These are phyloP conservation scores for Latrodectus geometricus DNA, from an alignment of 1,140 invertebrate species.

Conservation along the genomic window DNA sequence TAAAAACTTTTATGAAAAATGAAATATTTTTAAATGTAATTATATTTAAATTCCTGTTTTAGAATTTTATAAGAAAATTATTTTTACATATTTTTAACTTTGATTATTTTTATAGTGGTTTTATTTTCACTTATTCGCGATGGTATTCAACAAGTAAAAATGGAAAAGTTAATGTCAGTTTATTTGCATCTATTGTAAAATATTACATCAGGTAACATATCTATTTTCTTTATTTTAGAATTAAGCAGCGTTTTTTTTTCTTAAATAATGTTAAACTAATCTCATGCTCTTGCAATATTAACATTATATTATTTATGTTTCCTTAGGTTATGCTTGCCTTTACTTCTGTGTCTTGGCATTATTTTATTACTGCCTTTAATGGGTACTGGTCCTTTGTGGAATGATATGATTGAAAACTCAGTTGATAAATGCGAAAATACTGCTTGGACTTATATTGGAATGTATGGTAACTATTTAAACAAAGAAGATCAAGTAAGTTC, in stretches of 20 bases:
- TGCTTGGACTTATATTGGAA: slow-evolving; percentile 11
- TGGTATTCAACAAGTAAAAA: slow-evolving; percentile 33
- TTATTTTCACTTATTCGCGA: slow-evolving; percentile 25
- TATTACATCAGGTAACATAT: slow-evolving; percentile 41
- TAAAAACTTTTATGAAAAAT: no score
- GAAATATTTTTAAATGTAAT: no score
- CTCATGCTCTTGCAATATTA: neutral
- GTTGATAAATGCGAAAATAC: neutral
- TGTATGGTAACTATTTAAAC: slow-evolving; percentile 46
- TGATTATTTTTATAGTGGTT: slow-evolving; percentile 29
- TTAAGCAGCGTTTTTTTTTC: neutral
- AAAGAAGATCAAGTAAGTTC: slow-evolving; percentile 31
- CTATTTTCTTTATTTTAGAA: neutral
- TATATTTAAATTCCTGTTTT: no score
- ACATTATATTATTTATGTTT: neutral
- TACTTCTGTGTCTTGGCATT: slow-evolving; percentile 33
- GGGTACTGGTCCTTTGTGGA: slow-evolving; percentile 46
- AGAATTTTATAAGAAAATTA: no score
- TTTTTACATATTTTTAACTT: no score
- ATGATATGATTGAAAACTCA: slow-evolving; percentile 2
- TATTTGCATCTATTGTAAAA: slow-evolving; percentile 20
- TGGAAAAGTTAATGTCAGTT: slow-evolving; percentile 16
- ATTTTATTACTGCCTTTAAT: slow-evolving; percentile 19
- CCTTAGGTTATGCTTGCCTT: slow-evolving; percentile 26
- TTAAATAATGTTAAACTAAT: neutral